phyloP scores from a whole-genome alignment of 2,888 invertebrate species.

The Lepidocyrtinus sp. region DNA sequence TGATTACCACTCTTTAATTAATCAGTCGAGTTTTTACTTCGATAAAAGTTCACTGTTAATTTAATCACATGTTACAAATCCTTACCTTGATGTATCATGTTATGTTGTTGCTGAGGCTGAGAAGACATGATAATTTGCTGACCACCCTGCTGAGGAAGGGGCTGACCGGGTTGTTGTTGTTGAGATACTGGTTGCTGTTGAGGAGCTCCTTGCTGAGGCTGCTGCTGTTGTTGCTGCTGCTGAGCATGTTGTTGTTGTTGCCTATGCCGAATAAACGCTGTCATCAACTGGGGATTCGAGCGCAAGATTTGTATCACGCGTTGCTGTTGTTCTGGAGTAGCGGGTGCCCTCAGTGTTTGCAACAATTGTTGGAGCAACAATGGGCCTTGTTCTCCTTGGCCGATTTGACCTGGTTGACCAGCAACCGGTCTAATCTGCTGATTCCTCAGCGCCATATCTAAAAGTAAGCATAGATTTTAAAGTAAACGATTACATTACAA shows the following conservation, averaged over 20 bases:
- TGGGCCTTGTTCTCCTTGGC: slow-evolving; percentile 68
- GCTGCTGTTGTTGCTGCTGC: slow-evolving; percentile 70
- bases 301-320: slow-evolving; percentile 91
- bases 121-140: slow-evolving; percentile 62
- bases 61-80: not conserved
- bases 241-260: slow-evolving; percentile 74
- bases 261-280: slow-evolving; percentile 92
- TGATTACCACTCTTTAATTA: not conserved
- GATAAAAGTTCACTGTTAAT: too few relatives aligned
- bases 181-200: slow-evolving; percentile 58
- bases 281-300: slow-evolving; percentile 95
- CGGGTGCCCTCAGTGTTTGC: slow-evolving; percentile 90
- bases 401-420: slow-evolving; percentile 61
- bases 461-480: slow-evolving; percentile 8
- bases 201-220: slow-evolving; percentile 72
- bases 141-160: slow-evolving; percentile 56
- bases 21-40: too few relatives aligned
- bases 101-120: slow-evolving; percentile 70
- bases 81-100: slow-evolving; percentile 67
- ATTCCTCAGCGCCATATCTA: slow-evolving; percentile 61
- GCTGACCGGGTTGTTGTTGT: slow-evolving; percentile 50
- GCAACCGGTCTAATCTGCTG: slow-evolving; percentile 70
- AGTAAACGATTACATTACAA: too few relatives aligned
- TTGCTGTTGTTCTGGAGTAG: slow-evolving; percentile 92
- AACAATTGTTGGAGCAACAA: slow-evolving; percentile 83